Evolutionary conservation across 2,797 vertebrate species (phyloP).

Genomic region (Coregonus sp.): DNA sequence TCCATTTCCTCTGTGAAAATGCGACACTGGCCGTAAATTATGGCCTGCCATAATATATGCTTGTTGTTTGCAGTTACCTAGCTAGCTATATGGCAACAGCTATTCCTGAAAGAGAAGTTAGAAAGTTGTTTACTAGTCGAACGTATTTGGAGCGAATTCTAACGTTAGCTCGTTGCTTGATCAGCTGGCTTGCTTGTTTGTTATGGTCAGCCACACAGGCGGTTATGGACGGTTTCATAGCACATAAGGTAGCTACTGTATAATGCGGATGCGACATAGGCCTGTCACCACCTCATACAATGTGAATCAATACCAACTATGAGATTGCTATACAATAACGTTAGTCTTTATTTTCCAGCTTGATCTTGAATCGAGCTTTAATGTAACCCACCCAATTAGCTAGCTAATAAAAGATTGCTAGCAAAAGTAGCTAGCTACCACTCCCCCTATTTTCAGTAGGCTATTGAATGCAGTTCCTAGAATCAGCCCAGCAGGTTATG

Average conservation of each 20-base stretch:
- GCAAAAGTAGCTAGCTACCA: not conserved
- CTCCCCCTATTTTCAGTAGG: not conserved
- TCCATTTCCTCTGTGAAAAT: slow-evolving; percentile 3
- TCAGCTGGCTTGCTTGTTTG: too few relatives aligned
- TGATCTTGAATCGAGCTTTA: not conserved
- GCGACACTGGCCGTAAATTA: not conserved
- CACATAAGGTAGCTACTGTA: not conserved
- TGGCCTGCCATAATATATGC: too few relatives aligned
- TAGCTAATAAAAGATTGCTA: not conserved
- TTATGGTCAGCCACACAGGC: too few relatives aligned
- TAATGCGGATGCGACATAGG: not conserved
- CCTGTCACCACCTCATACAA: not conserved
- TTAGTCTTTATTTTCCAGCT: not conserved
- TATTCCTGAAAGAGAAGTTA: too few relatives aligned
- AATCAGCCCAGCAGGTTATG: not conserved
- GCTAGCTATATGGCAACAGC: too few relatives aligned
- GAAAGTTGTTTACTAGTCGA: too few relatives aligned
- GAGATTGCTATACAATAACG: not conserved
- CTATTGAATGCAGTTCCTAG: not conserved
- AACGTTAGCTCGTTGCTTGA: too few relatives aligned
- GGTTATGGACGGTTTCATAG: too few relatives aligned
- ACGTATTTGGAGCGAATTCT: too few relatives aligned
- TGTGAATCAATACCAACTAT: not conserved
- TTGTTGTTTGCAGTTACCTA: too few relatives aligned
- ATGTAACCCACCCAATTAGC: not conserved